Evolutionary conservation across 2,888 invertebrate species (phyloP), one percentile per base, ranked within the genome.

Genomic region (Empis stercorea): DNA sequence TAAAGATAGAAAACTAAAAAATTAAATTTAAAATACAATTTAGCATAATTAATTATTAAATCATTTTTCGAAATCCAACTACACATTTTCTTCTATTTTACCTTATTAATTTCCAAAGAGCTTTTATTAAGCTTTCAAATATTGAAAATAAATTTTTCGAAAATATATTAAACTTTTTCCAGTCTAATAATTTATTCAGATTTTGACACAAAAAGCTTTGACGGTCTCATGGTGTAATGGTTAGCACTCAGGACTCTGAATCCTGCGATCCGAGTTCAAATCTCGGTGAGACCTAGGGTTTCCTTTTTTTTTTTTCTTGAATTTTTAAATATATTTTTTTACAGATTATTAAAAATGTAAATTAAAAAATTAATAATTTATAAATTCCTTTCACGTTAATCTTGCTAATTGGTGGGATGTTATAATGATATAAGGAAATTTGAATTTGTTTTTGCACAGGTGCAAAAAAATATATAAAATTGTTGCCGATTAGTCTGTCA

Each of bases 201-300:
- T 46, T n/a, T 39, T 44, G n/a, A 11, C 13, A 49, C 45, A 45
- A 16, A 52, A 14, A 41, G 45, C 9, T 27, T 27, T 27, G 9
- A 2, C 5, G 71, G 71, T 71, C 65, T 70, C 71, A 71, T 72
- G 71, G 71, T 72, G 71, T 72, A 72, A 71, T 69, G 71, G 72
- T 72, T 70, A 72, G 71, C 71, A 72, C 71, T 71, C 70, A 70
- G 72, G 72, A 72, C 72, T 69, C 65, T 69, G 68, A 70, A 70
- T 69, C 68, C 68, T 64, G 68, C 65, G 66, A 69, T 64, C 68
- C 67, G 68, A 68, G 68, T 68, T 68, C 68, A 68, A 68, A 64
- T 68, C 68, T 68, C 68, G 68, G 68, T 66, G 66, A 65, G 61
- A 68, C 68, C 67, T 68, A n/a, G n/a, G 5, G 44, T 51, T 43